phyloP scores from a whole-genome alignment of 2,888 invertebrate species.

The Hydrotaea cyrtoneurina region DNA sequence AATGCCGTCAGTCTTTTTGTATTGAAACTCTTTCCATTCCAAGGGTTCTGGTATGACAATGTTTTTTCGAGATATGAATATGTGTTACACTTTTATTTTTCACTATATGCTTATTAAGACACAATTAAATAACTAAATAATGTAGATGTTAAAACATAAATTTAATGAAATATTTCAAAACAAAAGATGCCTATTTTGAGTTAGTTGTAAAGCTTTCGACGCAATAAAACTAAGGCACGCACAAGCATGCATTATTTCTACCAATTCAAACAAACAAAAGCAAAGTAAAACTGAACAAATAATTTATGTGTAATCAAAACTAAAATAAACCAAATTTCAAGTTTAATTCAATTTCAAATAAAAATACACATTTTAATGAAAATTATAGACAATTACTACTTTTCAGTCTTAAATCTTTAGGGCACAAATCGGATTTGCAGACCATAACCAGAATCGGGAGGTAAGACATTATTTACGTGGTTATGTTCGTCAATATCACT shows the following conservation, averaged over 20 bases:
- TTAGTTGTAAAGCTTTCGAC: constrained; percentile 50
- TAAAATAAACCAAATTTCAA: constrained; percentile 25
- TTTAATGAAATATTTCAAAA: constrained; percentile 27
- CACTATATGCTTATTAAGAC: constrained; percentile 37
- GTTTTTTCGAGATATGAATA: constrained; percentile 37
- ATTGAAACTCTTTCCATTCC: neutral
- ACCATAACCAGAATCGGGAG: too few species aligned
- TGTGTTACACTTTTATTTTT: constrained; percentile 38
- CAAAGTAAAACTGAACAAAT: neutral
- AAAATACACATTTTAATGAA: constrained; percentile 40
- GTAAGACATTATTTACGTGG: too few species aligned
- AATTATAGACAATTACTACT: neutral
- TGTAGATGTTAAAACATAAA: constrained; percentile 53
- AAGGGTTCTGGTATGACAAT: constrained; percentile 22
- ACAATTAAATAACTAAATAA: constrained; percentile 29
- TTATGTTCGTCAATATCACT: too few species aligned
- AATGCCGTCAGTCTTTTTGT: neutral
- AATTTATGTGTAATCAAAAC: constrained; percentile 8
- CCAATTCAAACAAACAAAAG: neutral
- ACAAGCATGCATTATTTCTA: constrained; percentile 34
- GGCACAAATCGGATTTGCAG: too few species aligned
- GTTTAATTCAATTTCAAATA: constrained; percentile 50
- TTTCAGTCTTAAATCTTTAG: too few species aligned
- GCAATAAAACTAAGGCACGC: constrained; percentile 48
- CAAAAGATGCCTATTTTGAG: neutral